Base-by-base conservation (phyloP, 2,888 invertebrate genomes). In the Pediacus dermestoides region DNA sequence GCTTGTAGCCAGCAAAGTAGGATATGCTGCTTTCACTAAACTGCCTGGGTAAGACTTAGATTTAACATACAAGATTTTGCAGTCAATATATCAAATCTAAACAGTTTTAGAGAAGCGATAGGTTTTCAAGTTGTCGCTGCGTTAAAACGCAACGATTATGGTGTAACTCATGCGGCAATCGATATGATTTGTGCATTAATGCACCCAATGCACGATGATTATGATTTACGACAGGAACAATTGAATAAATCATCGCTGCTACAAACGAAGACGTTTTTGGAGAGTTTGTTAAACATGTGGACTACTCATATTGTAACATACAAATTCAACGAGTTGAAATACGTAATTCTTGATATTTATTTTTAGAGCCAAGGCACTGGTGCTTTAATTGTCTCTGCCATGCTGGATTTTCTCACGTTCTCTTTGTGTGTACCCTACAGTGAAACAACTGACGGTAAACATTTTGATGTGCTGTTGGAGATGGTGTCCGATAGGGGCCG, bases 321-420 rank as follows among this genome's bases (percentile, higher is more conserved):
- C n/a, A n/a, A n/a, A n/a, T n/a, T n/a, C n/a, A n/a, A n/a, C n/a
- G n/a, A n/a, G n/a, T n/a, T n/a, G n/a, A n/a, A 12, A 22, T 22
- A 11, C 27, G 32, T 25, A 11, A 3, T 34, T 6, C n/a, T 30
- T 39, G 21, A 35, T 22, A 28, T 38, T 28, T 44, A 47, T n/a
- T 32, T 43, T 46, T 69, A 94, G 93, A 81, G 80, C 39, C 87
- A 88, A 46, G 90, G 91, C 34, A 95, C 93, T 36, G 97, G 97
- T 2, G 96, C 97, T 28, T 71, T 99, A 31, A 90, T 99, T 8
- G 89, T 99, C 46, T 88, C 95, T 16, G 91, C 95, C 48, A 95
- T 99, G 95, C 74, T 99, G 65, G 99, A 99, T 71, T 92, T 99
- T 65, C 74, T 99, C 47, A 99, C 97, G 22, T 99, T 96, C 73